Evolutionary conservation across 1,140 invertebrate species (phyloP), one percentile per base, ranked within the genome.

Genomic region (Hypsibius dujardini): DNA sequence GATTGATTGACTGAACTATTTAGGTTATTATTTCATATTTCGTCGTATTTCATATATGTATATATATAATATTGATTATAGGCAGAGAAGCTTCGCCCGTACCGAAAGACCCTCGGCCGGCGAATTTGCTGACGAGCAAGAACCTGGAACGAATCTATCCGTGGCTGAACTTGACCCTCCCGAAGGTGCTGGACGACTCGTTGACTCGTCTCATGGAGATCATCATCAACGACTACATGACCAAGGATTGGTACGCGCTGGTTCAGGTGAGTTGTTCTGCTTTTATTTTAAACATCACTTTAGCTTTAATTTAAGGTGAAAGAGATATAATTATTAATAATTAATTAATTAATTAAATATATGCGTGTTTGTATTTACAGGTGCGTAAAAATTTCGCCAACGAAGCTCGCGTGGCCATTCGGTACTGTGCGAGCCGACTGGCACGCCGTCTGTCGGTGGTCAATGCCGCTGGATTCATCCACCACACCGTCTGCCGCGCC

Each of bases 81-180:
- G 3, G 7, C 7, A 42, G 7, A 67, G 45, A 67, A 3, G 12
- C 7, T n/a, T 56, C 50, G 7, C 50, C 50, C n/a, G 7, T 56
- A n/a, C 50, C 7, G 50, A 56, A 56, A 7, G 7, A 7, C 50
- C 50, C 50, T 56, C n/a, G 7, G 50, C n/a, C 50, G 7, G n/a
- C 50, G 7, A n/a, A 56, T 7, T 56, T 7, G 50, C 50, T 56
- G n/a, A n/a, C n/a, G 7, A 67, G 62, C 45, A 42, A 3, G 7
- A 67, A 42, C 45, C 42, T 67, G 62, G 62, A 67, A 42, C 7
- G 62, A 67, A 7, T 67, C 45, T 42, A 67, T 67, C 62, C 62
- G 42, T 67, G 62, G 62, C 3, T 14, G 7, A 67, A 67, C 42
- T 67, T 67, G 62, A 7, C 12, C 3, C 3, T 42, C 3, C 62